Evolutionary conservation across 2,113 vertebrate species (phyloP), one percentile per base, ranked within the genome.

Genomic region (Montifringilla adamsi): DNA sequence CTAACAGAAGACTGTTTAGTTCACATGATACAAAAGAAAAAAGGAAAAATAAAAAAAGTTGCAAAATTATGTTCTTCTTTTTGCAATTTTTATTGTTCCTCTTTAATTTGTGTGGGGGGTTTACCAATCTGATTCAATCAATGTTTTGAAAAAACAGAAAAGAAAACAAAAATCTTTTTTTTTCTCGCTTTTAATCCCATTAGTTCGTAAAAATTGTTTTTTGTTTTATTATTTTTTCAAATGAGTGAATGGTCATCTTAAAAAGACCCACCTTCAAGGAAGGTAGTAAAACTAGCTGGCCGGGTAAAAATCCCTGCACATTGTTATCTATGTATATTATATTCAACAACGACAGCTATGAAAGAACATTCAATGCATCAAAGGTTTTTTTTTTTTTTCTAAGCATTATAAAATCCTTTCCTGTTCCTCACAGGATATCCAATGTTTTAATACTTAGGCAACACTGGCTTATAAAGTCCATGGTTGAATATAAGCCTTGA

Each of bases 391-490:
- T 98, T 97, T 98, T 97, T 98, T 98, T 98, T 98, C 98, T 98
- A 98, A 98, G 98, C 98, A 97, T 98, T 98, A 98, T 98, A 98
- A 98, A 98, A 98, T 98, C 98, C 98, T 98, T 98, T 98, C 98
- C 99, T 99, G 98, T 99, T 99, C 98, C 98, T 98, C 96, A 98
- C 98, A 98, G 98, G 98, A 98, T 98, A 98, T 98, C 98, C 98
- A 98, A 98, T 99, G 98, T 99, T 98, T 98, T 99, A 99, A 99
- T 99, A 99, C 99, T 99, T 99, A 99, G 99, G 99, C 99, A 99
- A 99, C 99, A 98, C 98, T 99, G 99, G 99, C 99, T 99, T 99
- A 99, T 99, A 99, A 99, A 99, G 99, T 99, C 99, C 99, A 99
- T 99, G 99, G 99, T 99, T 99, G 99, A 99, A 98, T 99, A 99